These are phyloP conservation scores for Nannobrachium achirus DNA, from an alignment of 2,113 vertebrate species.

Conservation along the genomic window DNA sequence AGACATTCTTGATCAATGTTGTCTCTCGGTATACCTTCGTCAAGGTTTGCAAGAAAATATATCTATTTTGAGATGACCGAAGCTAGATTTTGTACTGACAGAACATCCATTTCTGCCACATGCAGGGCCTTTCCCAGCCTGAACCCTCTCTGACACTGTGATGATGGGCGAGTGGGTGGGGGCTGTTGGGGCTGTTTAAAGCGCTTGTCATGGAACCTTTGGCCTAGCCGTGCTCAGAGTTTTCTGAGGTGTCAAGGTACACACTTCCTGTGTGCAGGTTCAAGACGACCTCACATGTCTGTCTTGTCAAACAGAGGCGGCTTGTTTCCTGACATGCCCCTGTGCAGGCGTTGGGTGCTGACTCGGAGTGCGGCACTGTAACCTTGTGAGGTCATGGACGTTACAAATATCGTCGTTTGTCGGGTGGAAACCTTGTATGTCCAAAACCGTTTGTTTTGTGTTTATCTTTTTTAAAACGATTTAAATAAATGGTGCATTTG, in stretches of 20 bases:
- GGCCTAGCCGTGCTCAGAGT: conserved; percentile 17
- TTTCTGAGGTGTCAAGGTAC: conserved; percentile 29
- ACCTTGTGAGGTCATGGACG: conserved; percentile 48
- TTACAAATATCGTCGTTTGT: too few species aligned
- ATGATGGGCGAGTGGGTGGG: conserved; percentile 1
- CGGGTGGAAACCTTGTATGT: too few species aligned
- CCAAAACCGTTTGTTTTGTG: too few species aligned
- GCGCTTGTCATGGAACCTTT: conserved; percentile 38
- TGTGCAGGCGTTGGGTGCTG: conserved; percentile 15
- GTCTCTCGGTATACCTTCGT: too few species aligned
- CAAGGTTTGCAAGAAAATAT: conserved; percentile 9
- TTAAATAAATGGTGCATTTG: too few species aligned
- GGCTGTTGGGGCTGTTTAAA: neutral
- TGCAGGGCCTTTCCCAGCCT: neutral
- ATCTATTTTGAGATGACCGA: neutral
- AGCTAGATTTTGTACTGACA: neutral
- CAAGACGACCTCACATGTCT: conserved; percentile 23
- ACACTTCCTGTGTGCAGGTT: conserved; percentile 28
- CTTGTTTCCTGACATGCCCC: conserved; percentile 41
- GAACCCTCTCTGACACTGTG: conserved; percentile 29
- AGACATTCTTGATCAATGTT: too few species aligned
- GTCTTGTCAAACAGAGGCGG: conserved; percentile 23
- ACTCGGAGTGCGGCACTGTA: conserved; percentile 34
- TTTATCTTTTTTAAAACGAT: too few species aligned
- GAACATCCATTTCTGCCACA: conserved; percentile 7